Evolutionary conservation across 1,140 invertebrate species (phyloP).

Genomic region (Acromyrmex charruanus): DNA sequence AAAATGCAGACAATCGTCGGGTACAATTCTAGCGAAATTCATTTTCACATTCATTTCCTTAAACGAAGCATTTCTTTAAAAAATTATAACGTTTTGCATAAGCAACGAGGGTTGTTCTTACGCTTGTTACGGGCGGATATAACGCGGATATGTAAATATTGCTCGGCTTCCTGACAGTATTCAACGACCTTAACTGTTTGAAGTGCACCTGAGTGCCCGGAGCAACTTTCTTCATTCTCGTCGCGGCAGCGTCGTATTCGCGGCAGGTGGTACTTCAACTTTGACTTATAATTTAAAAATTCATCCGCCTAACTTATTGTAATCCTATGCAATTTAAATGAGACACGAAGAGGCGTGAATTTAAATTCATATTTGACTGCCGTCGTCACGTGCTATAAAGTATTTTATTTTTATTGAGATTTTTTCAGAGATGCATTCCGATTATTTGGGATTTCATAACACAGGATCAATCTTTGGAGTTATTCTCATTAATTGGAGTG

Average conservation of each 20-base stretch:
- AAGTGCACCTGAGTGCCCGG: conserved; percentile 27
- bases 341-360: conserved; percentile 40
- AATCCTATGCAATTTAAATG: conserved; percentile 61
- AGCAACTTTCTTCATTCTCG: conserved; percentile 55
- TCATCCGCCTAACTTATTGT: conserved; percentile 48
- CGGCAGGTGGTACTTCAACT: conserved; percentile 40
- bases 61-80: not conserved
- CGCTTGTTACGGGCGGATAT: not conserved
- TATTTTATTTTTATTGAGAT: not conserved
- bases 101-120: not conserved
- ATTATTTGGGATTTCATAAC: not conserved
- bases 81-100: not conserved
- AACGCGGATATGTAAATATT: conserved; percentile 35
- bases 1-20: not conserved
- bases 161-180: not conserved
- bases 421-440: not conserved
- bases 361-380: conserved; percentile 46
- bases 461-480: not conserved
- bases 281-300: conserved; percentile 65
- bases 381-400: not conserved
- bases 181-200: conserved; percentile 32
- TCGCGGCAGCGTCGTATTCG: conserved; percentile 23
- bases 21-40: not conserved
- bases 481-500: not conserved
- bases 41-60: conserved; percentile 3